A percentile compares a stretch with the other conserved stretches of the same genome.
These are phyloP conservation scores for Heterocephalus glaber DNA, from an alignment of 2,113 vertebrate genomes.

Conservation along the genomic window DNA sequence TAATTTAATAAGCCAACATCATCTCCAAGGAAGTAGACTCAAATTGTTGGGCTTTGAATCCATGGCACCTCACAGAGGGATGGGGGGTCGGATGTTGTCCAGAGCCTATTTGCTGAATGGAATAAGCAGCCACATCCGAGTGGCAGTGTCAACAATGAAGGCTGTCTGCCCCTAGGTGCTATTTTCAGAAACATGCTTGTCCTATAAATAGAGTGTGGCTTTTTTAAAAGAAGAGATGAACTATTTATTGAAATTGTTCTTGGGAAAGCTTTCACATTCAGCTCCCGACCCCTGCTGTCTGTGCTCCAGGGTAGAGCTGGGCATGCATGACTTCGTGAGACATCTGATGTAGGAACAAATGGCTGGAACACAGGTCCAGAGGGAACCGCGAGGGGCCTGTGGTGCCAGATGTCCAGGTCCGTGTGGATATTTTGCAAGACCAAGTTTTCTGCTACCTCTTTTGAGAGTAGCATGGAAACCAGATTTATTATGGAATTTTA, in stretches of 20 bases:
- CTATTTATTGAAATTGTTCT: not conserved
- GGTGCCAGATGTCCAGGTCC: too few species aligned
- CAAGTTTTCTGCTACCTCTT: not conserved
- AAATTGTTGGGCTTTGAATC: not conserved
- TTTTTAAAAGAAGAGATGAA: not conserved
- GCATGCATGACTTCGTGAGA: not conserved
- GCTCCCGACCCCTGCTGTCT: not conserved
- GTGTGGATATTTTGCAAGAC: not conserved
- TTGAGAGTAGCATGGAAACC: not conserved
- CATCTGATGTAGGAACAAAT: not conserved
- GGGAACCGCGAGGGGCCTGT: rapidly evolving
- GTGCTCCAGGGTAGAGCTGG: not conserved
- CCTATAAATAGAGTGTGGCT: not conserved
- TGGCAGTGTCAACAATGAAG: not conserved
- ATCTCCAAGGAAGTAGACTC: not conserved
- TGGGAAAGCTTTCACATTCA: slow-evolving; percentile 6
- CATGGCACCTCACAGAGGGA: not conserved
- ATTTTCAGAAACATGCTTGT: slow-evolving; percentile 13
- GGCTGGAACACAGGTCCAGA: not conserved
- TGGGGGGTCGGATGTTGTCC: not conserved
- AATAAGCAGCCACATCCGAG: not conserved
- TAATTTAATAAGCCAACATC: not conserved
- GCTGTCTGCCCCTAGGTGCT: not conserved
- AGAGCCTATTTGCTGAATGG: not conserved
- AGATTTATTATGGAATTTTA: not conserved